Evolutionary conservation across 2,888 invertebrate genomes (phyloP).

Genomic region (Pollenia labialis): DNA sequence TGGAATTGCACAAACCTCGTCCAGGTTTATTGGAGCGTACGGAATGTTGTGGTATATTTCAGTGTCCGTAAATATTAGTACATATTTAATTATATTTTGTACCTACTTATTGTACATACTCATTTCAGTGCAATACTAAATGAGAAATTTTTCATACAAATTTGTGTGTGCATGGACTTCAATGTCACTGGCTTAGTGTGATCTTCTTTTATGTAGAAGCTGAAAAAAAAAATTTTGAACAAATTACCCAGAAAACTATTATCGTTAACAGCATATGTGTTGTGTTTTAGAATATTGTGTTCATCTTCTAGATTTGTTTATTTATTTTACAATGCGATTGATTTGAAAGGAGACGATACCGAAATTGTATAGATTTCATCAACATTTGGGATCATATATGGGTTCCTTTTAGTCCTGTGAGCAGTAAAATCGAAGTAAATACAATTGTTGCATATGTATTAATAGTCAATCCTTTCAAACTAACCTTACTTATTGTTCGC

Average conservation of each 20-base stretch:
- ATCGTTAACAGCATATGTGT: conserved; percentile 83
- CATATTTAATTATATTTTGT: conserved; percentile 68
- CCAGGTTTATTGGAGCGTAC: not conserved
- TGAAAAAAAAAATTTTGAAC: conserved; percentile 77
- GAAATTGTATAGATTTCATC: too few species aligned
- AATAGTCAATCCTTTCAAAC: too few species aligned
- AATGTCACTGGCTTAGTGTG: not conserved
- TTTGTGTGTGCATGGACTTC: not conserved
- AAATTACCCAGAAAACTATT: conserved; percentile 84
- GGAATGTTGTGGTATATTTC: conserved; percentile 11
- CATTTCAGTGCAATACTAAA: not conserved
- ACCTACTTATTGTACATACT: not conserved
- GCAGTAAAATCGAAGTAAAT: too few species aligned
- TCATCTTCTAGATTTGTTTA: conserved; percentile 55
- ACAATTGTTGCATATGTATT: too few species aligned
- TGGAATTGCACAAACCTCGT: not conserved
- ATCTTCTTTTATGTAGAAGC: conserved; percentile 29
- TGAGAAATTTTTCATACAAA: too few species aligned
- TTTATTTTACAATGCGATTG: not conserved
- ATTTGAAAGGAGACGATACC: not conserved
- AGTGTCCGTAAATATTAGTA: conserved; percentile 46
- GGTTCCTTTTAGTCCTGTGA: too few species aligned
- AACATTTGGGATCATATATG: too few species aligned
- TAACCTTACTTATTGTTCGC: too few species aligned
- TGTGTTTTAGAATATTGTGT: conserved; percentile 75